Evolutionary conservation across 2,888 invertebrate species (phyloP), one percentile per base, ranked within the genome.

Genomic region (Cheilosia soror): DNA sequence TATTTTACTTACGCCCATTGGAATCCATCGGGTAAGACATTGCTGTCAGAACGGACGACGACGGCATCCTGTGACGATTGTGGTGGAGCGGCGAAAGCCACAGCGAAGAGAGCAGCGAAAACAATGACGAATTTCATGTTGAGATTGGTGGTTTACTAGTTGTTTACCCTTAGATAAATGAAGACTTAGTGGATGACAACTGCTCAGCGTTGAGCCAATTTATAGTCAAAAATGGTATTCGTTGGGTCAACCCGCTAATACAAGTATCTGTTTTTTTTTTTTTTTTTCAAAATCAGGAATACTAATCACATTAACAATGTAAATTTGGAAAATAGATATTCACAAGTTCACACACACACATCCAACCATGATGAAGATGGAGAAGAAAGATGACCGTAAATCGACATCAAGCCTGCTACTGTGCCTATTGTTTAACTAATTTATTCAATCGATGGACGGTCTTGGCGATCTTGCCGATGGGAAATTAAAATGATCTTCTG

Each of bases 41-140:
- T 93, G 80, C 93, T 92, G 53, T 95, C 95, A 89, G 94, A 94
- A 86, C 94, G 94, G 62, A 95, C 87, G 86, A 95, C 93, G 89
- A 94, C 93, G 2, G 94, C 95, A 88, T 95, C 94, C 89, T 94
- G 91, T 75, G 88, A 87, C 6, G 88, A 75, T 73, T 89, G 89
- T 57, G 91, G 89, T 62, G 90, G 90, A 51, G 91, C 91, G 37
- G 90, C 90, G 75, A 89, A 84, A 47, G 88, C 90, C 68, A 89
- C 88, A 65, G 89, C 90, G 71, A 90, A 86, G 81, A 90, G 79
- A 79, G 89, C 89, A 87, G 89, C 89, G 81, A 90, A 81, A 76
- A 89, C 88, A 75, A 89, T 88, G 63, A 88, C 88, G 89, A 89
- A 89, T 87, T 90, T 89, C 91, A 91, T 91, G 72, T 89, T 89